Base-by-base conservation (phyloP, 2,888 invertebrate species). In the Strigamia crassipes region DNA sequence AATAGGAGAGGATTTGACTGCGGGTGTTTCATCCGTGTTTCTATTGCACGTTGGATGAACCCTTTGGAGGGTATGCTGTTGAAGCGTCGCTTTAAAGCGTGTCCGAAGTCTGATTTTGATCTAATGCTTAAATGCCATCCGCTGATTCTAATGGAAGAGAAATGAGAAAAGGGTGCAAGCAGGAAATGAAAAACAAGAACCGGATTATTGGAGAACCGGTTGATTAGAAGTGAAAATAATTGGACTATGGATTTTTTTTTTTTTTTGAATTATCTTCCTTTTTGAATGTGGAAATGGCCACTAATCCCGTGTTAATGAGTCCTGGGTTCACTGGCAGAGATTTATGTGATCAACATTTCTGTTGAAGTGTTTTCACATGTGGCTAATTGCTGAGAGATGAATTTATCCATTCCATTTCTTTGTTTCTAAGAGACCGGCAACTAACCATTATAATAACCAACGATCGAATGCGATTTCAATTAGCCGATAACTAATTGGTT, bases 291-390 rank as follows among this genome's bases (percentile, higher is more conserved):
- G 61, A 66, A 66, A 66, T 66, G 15, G 13, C 21, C 61, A 18
- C 61, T 66, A 66, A 66, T 66, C 23, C 61, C 5, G 23, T 66
- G 21, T 66, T 66, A 66, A 66, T 66, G 61, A 66, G 61, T 66
- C 18, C 18, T 18, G 61, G 23, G 8, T 66, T 21, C 6, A 21
- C 21, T 23, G 46, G 5, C 46, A n/a, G n/a, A 0, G 46, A 46
- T 46, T 46, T 46, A 5, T n/a, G 1, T 12, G 46, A 13, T 46
- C 46, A 46, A 46, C 46, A 46, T 46, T 46, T 46, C n/a, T 46
- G 12, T 46, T 46, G 12, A 10, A 46, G 15, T 46, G 46, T 46
- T 46, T 46, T 46, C 10, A 38, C 34, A 6, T 9, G 38, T 38
- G 38, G 38, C 38, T 4, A 38, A 38, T 38, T 27, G 8, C 38